A percentile compares a stretch with the other conserved stretches of the same genome.
These are phyloP conservation scores for Metopolophium dirhodum DNA, from an alignment of 1,140 invertebrate genomes.

Conservation along the genomic window DNA sequence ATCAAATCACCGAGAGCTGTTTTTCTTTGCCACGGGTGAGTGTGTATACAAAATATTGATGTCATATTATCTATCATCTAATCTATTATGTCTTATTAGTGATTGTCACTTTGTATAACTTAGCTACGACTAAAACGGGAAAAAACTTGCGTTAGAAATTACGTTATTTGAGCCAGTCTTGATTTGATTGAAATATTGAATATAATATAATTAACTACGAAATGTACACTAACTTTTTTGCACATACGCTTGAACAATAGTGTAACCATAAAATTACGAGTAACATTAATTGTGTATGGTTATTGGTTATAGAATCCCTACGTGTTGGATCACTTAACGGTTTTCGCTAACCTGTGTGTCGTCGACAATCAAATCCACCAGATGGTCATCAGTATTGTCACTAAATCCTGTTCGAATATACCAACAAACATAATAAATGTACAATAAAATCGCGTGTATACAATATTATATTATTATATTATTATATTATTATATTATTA, in stretches of 20 bases:
- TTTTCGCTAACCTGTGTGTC: constrained; percentile 30
- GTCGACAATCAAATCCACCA: not conserved
- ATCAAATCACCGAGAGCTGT: not conserved
- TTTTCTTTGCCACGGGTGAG: not conserved
- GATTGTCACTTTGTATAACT: no score
- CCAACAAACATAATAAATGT: not conserved
- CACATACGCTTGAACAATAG: not conserved
- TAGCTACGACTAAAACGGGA: not conserved
- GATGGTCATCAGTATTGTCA: not conserved
- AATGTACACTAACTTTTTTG: not conserved
- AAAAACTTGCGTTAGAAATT: not conserved
- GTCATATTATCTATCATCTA: not conserved
- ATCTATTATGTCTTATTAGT: not conserved
- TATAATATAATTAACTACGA: not conserved
- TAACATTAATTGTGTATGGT: not conserved
- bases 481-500: no score
- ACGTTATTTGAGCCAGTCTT: not conserved
- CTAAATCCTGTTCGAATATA: not conserved
- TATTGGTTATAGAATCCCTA: not conserved
- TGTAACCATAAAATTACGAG: not conserved
- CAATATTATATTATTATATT: no score
- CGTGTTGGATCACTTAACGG: not conserved
- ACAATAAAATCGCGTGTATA: not conserved
- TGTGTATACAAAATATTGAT: not conserved
- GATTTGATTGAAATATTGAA: not conserved